Base-by-base conservation (phyloP, 2,888 invertebrate species). In the Gymnoscelis rufifasciata region DNA sequence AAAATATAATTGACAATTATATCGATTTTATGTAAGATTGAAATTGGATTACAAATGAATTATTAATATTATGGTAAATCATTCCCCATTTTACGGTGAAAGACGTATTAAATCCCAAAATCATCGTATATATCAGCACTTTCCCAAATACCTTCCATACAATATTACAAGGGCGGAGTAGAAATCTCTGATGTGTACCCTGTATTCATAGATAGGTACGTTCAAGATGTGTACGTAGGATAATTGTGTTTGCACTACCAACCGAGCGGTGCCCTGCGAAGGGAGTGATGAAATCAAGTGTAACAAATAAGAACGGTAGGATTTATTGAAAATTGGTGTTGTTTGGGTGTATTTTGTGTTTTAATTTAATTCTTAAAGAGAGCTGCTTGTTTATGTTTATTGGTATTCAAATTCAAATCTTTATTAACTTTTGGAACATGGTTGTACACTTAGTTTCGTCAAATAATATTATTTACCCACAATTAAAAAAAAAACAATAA, bases 211-310 rank as follows among this genome's bases (percentile, higher is more conserved):
- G 11, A 15, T 10, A 35, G 26, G 26, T 26, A 26, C 26, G 10
- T 35, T 15, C 5, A 15, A 35, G 60, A 49, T 67, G 70, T 65
- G 60, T 66, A 53, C 51, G 39, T 59, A 62, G 58, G 63, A 70
- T 67, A 71, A 72, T 71, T 71, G 62, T 67, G 62, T 73, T 70
- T 70, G 52, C 62, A n/a, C 19, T 37, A 15, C 41, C 52, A 47
- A 36, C 57, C 52, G 23, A 49, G 42, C 42, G 43, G 15, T 10
- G n/a, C 15, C 10, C 10, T 11, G 35, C 35, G 15, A 11, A 35
- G 33, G 33, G 33, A 11, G 7, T 11, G 15, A 31, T 31, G 33
- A 19, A 35, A 35, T 35, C 7, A 33, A 35, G 10, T 35, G 33
- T 19, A 11, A 35, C 11, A 35, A 11, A 10, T 7, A 7, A 19